Percentiles rank a stretch among this genome's conserved stretches.
Conservation (phyloP, 2,113 vertebrate species). For the Lophius piscatorius region DNA sequence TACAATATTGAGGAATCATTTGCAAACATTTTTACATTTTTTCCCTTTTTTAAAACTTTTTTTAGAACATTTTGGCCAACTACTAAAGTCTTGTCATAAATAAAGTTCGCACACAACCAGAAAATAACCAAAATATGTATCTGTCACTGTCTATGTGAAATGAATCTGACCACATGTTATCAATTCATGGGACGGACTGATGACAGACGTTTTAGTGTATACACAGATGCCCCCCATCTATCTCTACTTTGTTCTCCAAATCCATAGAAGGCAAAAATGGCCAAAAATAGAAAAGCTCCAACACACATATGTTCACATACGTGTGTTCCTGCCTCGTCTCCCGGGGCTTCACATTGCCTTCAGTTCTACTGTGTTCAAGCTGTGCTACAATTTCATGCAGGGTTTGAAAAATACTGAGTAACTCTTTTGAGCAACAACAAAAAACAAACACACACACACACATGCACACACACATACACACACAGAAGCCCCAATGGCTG, state of each 20-base stretch:
- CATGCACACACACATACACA: neutral
- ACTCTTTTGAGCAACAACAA: slow-evolving; percentile 12
- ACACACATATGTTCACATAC: slow-evolving; percentile 7
- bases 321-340: slow-evolving; percentile 2
- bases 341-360: slow-evolving; percentile 25
- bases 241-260: too few species aligned
- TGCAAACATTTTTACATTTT: slow-evolving; percentile 2
- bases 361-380: slow-evolving; percentile 31
- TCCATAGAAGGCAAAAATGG: neutral
- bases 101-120: too few species aligned
- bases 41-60: neutral
- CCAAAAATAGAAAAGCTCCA: neutral
- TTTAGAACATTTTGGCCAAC: neutral
- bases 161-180: too few species aligned
- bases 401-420: slow-evolving; percentile 21
- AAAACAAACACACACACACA: neutral
- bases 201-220: too few species aligned
- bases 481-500: neutral
- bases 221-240: too few species aligned
- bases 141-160: too few species aligned
- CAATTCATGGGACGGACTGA: too few species aligned
- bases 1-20: neutral
- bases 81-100: too few species aligned
- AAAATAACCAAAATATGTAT: too few species aligned
- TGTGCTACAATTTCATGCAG: slow-evolving; percentile 43